A percentile compares a stretch with the other conserved stretches of the same genome.
Conservation (phyloP, 1,140 invertebrate genomes). For the Subanguina moxae region DNA sequence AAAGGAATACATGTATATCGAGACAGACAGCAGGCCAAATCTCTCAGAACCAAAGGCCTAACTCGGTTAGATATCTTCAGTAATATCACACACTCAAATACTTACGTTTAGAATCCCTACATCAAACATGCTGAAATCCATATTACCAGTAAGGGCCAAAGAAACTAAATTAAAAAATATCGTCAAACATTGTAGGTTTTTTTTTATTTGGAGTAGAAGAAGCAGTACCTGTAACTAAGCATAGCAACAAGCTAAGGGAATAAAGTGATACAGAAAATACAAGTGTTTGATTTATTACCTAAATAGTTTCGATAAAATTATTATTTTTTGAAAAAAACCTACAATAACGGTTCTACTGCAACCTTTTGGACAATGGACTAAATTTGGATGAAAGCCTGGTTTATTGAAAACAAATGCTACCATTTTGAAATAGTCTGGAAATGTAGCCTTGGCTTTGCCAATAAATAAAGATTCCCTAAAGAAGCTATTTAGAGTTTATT, state of each 20-base stretch:
- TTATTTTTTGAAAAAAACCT: not conserved
- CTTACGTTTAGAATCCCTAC: not conserved
- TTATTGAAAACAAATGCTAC: not conserved
- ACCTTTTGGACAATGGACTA: conserved; percentile 1
- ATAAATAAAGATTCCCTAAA: not conserved
- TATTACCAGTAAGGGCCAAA: not conserved
- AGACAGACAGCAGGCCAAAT: not conserved
- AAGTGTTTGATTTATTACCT: not conserved
- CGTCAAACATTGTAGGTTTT: not conserved
- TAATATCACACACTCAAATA: not conserved
- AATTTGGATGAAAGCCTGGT: not conserved
- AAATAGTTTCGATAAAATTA: not conserved
- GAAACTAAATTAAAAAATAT: not conserved
- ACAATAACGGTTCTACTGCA: not conserved
- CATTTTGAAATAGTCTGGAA: not conserved
- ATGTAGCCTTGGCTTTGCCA: not conserved
- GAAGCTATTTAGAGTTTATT: too few relatives aligned
- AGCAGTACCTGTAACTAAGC: not conserved
- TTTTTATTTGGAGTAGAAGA: not conserved
- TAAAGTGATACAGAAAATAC: not conserved
- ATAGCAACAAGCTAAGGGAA: not conserved
- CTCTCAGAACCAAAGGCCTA: not conserved
- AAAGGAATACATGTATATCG: conserved; percentile 4
- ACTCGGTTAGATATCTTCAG: not conserved
- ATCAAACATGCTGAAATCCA: not conserved